A percentile compares a stretch with the other conserved stretches of the same genome.
These are phyloP conservation scores for Dufourea novaeangliae DNA, from an alignment of 1,140 invertebrate species.

Conservation along the genomic window DNA sequence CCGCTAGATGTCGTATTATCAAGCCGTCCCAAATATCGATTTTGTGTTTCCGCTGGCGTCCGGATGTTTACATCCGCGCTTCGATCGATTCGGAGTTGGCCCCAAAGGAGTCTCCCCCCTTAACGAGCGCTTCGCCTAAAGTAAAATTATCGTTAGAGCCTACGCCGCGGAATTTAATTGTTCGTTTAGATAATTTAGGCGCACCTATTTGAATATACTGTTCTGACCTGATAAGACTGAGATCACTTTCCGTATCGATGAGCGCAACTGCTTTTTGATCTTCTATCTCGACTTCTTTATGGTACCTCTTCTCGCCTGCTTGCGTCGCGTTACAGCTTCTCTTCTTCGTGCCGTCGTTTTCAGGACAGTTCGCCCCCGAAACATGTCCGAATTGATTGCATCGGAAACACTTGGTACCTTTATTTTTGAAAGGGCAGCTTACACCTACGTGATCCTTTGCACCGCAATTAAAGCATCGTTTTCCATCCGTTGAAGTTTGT, in stretches of 20 bases:
- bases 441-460: background rate
- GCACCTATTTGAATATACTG: constrained; percentile 19
- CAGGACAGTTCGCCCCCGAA: no score
- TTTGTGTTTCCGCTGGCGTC: no score
- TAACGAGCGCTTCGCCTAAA: background rate
- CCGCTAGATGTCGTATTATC: no score
- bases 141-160: background rate
- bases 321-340: background rate
- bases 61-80: no score
- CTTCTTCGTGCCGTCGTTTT: background rate
- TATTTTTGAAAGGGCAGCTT: background rate
- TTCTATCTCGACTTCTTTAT: background rate
- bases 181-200: background rate
- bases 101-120: no score
- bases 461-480: background rate
- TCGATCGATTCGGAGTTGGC: no score
- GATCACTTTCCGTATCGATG: background rate
- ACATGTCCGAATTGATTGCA: no score
- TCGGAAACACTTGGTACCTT: constrained; percentile 20
- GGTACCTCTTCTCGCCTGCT: background rate
- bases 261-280: background rate
- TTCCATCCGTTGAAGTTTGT: no score
- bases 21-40: no score
- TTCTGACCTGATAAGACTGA: constrained; percentile 12
- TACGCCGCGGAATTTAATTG: background rate